Conservation (phyloP, 2,797 vertebrate genomes). For the Anas acuta region DNA sequence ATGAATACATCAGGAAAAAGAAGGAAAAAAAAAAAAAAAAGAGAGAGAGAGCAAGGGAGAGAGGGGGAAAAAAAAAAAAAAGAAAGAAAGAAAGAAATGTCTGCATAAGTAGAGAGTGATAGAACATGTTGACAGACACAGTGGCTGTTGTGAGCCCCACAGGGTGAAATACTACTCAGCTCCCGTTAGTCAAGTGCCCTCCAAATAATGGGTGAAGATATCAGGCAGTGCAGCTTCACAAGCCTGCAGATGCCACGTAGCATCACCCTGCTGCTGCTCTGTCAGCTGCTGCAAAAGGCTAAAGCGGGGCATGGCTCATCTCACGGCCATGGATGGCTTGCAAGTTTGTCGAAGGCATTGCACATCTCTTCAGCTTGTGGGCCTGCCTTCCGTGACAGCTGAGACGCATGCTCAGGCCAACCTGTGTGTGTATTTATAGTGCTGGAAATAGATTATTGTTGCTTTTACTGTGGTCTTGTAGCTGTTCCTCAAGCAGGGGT, state of each 20-base stretch:
- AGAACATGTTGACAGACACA: conserved; percentile 75
- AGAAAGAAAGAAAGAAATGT: not conserved
- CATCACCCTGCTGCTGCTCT: not conserved
- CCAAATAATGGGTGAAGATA: conserved; percentile 5
- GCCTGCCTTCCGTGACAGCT: not conserved
- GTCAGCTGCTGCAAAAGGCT: not conserved
- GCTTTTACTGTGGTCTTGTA: not conserved
- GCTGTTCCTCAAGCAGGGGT: not conserved
- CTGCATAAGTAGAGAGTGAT: conserved; percentile 72
- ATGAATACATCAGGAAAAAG: conserved; percentile 75
- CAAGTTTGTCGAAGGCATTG: fast-evolving
- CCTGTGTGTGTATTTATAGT: not conserved
- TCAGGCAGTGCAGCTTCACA: not conserved
- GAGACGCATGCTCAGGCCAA: not conserved
- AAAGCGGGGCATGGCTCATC: not conserved
- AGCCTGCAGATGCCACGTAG: conserved; percentile 48
- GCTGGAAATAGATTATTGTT: not conserved
- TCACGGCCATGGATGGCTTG: not conserved
- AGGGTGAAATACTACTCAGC: conserved; percentile 63
- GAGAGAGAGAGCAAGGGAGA: not conserved
- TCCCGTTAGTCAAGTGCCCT: conserved; percentile 65
- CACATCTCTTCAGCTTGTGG: fast-evolving
- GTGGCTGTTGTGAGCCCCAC: conserved; percentile 61
- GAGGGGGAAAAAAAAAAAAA: not conserved
- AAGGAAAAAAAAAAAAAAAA: not conserved